Percentiles rank a stretch among this genome's conserved stretches.
Evolutionary conservation across 1,140 invertebrate species (phyloP).

Genomic region (Pseudomyrmex flavicornis): DNA sequence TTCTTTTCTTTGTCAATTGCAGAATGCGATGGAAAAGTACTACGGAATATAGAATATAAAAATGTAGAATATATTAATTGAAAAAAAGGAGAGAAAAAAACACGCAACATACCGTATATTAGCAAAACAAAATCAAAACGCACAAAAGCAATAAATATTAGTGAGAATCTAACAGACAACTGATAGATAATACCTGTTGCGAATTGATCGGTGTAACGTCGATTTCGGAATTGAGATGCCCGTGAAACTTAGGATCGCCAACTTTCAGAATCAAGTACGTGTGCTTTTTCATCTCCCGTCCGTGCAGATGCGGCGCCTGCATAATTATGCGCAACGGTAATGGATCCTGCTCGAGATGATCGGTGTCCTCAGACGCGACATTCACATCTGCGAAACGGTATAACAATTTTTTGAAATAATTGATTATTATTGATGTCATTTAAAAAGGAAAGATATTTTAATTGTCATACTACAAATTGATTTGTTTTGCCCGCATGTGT

Average conservation of each 20-base stretch:
- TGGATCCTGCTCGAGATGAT: background rate
- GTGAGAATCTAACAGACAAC: background rate
- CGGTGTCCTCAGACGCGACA: background rate
- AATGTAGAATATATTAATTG: too few relatives aligned
- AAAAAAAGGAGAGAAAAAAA: too few relatives aligned
- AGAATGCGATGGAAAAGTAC: background rate
- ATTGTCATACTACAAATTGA: background rate
- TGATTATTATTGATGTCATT: background rate
- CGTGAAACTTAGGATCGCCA: constrained; percentile 72
- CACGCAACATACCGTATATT: too few relatives aligned
- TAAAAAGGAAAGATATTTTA: background rate
- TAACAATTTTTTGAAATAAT: constrained; percentile 3
- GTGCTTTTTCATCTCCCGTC: constrained; percentile 64
- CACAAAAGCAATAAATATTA: background rate
- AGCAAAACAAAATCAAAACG: too few relatives aligned
- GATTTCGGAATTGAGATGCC: constrained; percentile 68
- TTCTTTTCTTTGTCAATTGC: too few relatives aligned
- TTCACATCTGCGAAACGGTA: background rate
- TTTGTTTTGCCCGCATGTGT: background rate
- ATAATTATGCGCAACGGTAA: constrained; percentile 76
- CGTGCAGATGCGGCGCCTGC: constrained; percentile 77
- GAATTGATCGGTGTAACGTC: background rate
- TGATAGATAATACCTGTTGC: background rate
- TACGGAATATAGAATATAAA: too few relatives aligned
- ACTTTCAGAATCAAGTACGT: constrained; percentile 75